Conservation (phyloP, 2,113 vertebrate genomes). For the Glaucomys volans region DNA sequence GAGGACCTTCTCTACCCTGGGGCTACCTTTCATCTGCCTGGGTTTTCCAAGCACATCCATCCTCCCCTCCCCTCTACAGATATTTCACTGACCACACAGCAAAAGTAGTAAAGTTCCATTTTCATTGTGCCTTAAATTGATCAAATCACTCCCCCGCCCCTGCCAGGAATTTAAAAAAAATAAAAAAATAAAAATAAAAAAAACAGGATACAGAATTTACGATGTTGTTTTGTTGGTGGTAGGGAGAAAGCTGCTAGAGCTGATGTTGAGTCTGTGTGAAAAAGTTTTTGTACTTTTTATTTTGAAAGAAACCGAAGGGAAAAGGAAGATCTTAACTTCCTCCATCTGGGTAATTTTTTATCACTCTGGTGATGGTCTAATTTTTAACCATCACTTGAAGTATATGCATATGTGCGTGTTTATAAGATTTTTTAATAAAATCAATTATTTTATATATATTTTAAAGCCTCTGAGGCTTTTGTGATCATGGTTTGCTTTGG, state of each 20-base stretch:
- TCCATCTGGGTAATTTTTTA: not conserved
- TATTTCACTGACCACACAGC: not conserved
- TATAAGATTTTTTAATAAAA: not conserved
- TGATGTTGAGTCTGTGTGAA: not conserved
- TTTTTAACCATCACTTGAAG: slow-evolving; percentile 3
- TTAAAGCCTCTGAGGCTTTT: not conserved
- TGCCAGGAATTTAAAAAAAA: not conserved
- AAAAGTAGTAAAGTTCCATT: not conserved
- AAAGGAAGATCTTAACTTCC: not conserved
- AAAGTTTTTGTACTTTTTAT: slow-evolving; percentile 6
- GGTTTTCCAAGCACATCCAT: not conserved
- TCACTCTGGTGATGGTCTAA: not conserved
- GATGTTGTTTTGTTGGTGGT: not conserved
- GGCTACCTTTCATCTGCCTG: not conserved
- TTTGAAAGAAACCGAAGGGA: not conserved
- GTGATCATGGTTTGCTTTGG: slow-evolving; percentile 78
- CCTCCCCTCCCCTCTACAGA: no score
- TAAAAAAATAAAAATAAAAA: no score
- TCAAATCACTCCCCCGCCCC: not conserved
- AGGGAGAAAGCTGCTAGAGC: not conserved
- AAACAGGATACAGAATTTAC: not conserved
- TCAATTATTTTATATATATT: not conserved
- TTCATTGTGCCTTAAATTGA: slow-evolving; percentile 42
- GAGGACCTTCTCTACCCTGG: not conserved
- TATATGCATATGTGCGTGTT: not conserved